These are phyloP conservation scores for Cotesia chilonis DNA, from an alignment of 1,140 invertebrate genomes.

Conservation along the genomic window DNA sequence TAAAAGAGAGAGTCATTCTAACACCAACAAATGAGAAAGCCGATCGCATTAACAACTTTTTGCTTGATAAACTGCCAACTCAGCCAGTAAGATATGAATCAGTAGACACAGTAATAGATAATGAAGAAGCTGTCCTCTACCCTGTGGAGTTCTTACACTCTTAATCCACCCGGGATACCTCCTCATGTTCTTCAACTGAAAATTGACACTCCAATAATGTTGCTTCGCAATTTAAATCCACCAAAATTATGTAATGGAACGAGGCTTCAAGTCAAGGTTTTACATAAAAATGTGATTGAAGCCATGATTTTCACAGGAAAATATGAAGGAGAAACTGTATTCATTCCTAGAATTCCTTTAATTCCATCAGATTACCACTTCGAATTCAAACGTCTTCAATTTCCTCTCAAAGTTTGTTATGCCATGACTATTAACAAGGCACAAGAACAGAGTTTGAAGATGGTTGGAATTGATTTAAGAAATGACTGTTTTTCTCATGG, in stretches of 20 bases:
- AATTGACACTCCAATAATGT: slow-evolving; percentile 56
- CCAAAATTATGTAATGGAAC: slow-evolving; percentile 34
- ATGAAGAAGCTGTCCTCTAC: slow-evolving; percentile 52
- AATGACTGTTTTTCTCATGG: too few relatives aligned
- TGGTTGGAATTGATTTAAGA: slow-evolving; percentile 50
- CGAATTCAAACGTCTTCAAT: slow-evolving; percentile 18
- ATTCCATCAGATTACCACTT: slow-evolving; percentile 31
- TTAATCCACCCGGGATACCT: slow-evolving; percentile 53
- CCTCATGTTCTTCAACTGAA: slow-evolving; percentile 49
- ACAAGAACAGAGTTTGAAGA: slow-evolving; percentile 47
- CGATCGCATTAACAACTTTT: too few relatives aligned
- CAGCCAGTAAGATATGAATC: too few relatives aligned
- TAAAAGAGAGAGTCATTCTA: too few relatives aligned
- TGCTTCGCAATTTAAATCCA: slow-evolving; percentile 56
- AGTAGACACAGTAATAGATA: slow-evolving; percentile 51
- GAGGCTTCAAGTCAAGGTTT: slow-evolving; percentile 36
- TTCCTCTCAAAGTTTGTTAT: slow-evolving; percentile 16
- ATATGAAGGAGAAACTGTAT: slow-evolving; percentile 32
- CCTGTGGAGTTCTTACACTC: slow-evolving; percentile 57
- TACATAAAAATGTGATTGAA: slow-evolving; percentile 40
- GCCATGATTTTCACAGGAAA: slow-evolving; percentile 43
- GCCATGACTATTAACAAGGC: slow-evolving; percentile 24
- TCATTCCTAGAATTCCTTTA: too few relatives aligned
- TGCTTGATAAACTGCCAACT: too few relatives aligned
- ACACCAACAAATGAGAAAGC: too few relatives aligned